These are phyloP conservation scores for Drosophila ironensis DNA, from an alignment of 1,140 invertebrate genomes.

Conservation along the genomic window DNA sequence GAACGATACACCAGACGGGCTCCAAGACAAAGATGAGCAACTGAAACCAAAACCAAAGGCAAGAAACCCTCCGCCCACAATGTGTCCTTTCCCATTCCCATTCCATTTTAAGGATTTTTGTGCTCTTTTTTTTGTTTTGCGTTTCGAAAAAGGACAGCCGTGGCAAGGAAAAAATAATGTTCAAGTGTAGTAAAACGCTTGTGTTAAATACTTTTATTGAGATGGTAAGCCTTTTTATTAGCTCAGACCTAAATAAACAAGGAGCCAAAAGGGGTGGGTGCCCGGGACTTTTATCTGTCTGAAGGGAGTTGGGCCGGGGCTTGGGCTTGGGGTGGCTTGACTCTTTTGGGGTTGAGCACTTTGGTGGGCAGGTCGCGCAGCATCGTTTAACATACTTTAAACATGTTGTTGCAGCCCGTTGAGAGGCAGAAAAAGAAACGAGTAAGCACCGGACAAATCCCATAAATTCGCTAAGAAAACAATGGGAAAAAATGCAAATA, in stretches of 20 bases:
- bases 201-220: conserved; percentile 82
- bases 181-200: conserved; percentile 81
- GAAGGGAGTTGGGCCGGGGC: conserved; percentile 33
- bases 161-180: conserved; percentile 62
- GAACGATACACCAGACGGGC: conserved; percentile 42
- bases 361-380: conserved; percentile 23
- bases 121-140: neutral
- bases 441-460: conserved; percentile 37
- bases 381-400: conserved; percentile 72
- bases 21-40: conserved; percentile 45
- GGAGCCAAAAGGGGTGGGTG: conserved; percentile 7
- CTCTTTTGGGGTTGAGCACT: neutral
- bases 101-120: neutral
- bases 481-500: conserved; percentile 38
- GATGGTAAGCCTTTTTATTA: conserved; percentile 82
- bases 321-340: conserved; percentile 2
- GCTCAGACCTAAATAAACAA: conserved; percentile 81
- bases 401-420: conserved; percentile 58
- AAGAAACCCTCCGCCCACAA: conserved; percentile 4
- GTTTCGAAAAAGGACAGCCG: conserved; percentile 23
- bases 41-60: conserved; percentile 39
- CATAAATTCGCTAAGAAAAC: conserved; percentile 61
- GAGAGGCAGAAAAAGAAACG: conserved; percentile 25
- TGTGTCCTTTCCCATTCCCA: neutral
- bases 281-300: conserved; percentile 58